Conservation (phyloP, 35 echinoderm and acorn worm species). For the Acanthaster planci region DNA sequence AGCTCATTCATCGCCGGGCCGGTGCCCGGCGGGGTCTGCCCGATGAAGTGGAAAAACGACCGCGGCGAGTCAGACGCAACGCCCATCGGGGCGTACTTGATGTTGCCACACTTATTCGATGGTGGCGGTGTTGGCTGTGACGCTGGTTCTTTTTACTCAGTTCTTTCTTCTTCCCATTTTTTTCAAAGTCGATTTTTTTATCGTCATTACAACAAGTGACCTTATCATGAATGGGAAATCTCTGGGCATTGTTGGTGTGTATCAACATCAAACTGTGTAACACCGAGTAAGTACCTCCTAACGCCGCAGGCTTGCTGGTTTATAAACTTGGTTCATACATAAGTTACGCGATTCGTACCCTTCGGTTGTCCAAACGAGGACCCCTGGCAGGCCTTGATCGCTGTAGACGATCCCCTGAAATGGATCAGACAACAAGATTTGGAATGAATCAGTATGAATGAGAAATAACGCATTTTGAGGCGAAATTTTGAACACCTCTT, state of each 20-base stretch:
- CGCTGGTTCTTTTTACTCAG: too few relatives aligned
- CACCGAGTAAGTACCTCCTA: background rate
- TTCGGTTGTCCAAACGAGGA: too few relatives aligned
- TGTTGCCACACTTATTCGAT: background rate
- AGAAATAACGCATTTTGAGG: too few relatives aligned
- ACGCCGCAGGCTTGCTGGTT: background rate
- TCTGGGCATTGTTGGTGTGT: background rate
- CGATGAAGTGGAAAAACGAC: background rate
- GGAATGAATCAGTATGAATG: too few relatives aligned
- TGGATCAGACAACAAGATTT: too few relatives aligned
- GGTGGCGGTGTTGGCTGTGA: background rate
- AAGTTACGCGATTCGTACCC: background rate
- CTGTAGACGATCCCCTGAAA: too few relatives aligned
- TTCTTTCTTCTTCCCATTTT: background rate
- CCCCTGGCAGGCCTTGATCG: too few relatives aligned
- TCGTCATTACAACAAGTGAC: background rate
- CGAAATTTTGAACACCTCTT: too few relatives aligned
- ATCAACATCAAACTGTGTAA: conserved; percentile 28
- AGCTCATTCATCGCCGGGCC: too few relatives aligned
- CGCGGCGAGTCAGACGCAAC: background rate
- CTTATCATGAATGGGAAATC: background rate
- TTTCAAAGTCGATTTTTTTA: background rate
- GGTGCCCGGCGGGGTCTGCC: too few relatives aligned
- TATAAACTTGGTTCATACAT: background rate
- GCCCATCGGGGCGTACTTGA: background rate